Evolutionary conservation across 2,797 vertebrate genomes (phyloP).

Genomic region (Acipenser ruthenus): DNA sequence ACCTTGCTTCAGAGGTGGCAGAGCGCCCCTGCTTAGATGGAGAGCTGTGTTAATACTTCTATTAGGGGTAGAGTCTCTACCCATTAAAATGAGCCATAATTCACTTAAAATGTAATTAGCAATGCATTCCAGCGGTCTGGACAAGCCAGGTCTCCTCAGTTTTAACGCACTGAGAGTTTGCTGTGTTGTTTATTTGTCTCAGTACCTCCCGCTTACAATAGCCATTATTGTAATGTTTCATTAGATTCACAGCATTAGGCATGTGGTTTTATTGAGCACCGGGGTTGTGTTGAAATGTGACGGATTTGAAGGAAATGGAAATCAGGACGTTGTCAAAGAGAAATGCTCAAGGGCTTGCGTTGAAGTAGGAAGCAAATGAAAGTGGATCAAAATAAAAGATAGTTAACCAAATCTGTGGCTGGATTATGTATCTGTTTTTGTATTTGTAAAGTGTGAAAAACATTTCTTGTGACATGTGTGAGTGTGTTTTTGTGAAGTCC

Average conservation of each 20-base stretch:
- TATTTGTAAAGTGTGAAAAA: no score
- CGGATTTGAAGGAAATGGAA: neutral
- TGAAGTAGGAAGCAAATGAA: neutral
- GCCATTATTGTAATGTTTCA: slow-evolving; percentile 25
- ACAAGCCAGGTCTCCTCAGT: slow-evolving; percentile 35
- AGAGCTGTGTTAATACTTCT: neutral
- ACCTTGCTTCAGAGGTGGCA: slow-evolving; percentile 11
- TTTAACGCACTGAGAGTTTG: neutral
- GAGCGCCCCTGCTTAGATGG: no score
- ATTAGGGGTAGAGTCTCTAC: neutral
- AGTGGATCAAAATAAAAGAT: no score
- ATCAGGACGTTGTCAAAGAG: neutral
- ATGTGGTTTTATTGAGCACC: slow-evolving; percentile 1
- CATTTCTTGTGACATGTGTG: no score
- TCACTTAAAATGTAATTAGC: slow-evolving; percentile 29
- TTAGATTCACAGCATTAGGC: slow-evolving; percentile 9
- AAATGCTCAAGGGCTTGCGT: neutral
- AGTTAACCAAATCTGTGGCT: no score
- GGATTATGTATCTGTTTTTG: no score
- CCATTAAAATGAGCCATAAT: neutral
- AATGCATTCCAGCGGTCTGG: slow-evolving; percentile 36
- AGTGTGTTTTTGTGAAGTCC: no score
- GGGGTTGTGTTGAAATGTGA: neutral
- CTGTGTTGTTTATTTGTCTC: slow-evolving; percentile 7
- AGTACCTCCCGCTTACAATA: slow-evolving; percentile 12